phyloP scores from a whole-genome alignment of 1,140 invertebrate species.

The Leptinotarsa defecta region DNA sequence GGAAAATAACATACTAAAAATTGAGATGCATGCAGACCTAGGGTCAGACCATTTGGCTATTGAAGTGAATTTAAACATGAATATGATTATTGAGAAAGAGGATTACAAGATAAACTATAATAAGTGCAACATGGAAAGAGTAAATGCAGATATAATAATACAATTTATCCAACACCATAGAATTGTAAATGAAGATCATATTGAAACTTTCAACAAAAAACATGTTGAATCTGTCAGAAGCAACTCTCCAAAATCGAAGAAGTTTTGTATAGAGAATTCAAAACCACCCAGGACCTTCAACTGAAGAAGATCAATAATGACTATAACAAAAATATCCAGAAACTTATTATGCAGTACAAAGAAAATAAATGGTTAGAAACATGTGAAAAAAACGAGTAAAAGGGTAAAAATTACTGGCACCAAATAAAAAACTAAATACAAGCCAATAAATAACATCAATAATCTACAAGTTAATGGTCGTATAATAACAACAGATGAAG shows the following conservation, averaged over 20 bases:
- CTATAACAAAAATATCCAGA: not conserved
- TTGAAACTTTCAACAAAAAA: not conserved
- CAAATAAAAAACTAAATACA: slow-evolving; percentile 21
- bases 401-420: slow-evolving; percentile 13
- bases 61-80: not conserved
- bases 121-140: not conserved
- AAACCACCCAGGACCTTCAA: not conserved
- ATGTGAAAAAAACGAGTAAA: not conserved
- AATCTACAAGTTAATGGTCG: not conserved
- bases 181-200: not conserved
- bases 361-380: not conserved
- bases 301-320: not conserved
- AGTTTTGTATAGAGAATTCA: slow-evolving; percentile 13
- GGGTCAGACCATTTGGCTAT: slow-evolving; percentile 17
- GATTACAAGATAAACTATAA: too few species aligned
- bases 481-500: not conserved
- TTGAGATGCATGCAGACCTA: slow-evolving; percentile 5
- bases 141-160: not conserved
- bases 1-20: slow-evolving; percentile 5
- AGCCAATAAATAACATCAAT: not conserved
- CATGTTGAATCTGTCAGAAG: not conserved
- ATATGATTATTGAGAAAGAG: too few species aligned
- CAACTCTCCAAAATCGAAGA: not conserved
- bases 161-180: not conserved
- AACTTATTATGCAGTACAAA: not conserved